Evolutionary conservation across 2,888 invertebrate species (phyloP).

Genomic region (Noctua pronuba): DNA sequence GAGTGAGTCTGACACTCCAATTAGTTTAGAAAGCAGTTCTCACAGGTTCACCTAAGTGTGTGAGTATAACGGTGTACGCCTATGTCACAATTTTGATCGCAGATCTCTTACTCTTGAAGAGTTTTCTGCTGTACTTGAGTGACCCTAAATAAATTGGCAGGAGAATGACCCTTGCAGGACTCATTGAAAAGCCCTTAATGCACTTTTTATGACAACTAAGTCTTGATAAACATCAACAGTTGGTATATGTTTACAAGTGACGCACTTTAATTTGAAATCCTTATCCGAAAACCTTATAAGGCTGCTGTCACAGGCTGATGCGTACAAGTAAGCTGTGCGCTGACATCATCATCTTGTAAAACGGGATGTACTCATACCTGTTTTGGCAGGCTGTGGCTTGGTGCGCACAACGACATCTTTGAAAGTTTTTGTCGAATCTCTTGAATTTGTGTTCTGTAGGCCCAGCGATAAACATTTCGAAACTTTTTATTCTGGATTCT

Average conservation of each 20-base stretch:
- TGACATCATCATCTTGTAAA: conserved; percentile 49
- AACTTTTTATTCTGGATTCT: background rate
- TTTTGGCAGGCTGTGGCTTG: conserved; percentile 27
- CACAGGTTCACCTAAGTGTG: background rate
- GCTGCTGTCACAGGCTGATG: conserved; percentile 6
- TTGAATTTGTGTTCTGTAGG: too few species aligned
- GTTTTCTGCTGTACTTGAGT: background rate
- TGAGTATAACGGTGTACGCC: background rate
- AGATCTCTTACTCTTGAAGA: background rate
- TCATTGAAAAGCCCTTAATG: background rate
- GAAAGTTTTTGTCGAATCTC: background rate
- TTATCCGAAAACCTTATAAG: conserved; percentile 31
- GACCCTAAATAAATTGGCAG: background rate
- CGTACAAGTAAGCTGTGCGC: conserved; percentile 26
- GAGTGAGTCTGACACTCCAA: conserved; percentile 4
- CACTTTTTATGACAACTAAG: background rate
- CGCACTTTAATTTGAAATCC: conserved; percentile 20
- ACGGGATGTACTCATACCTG: conserved; percentile 20
- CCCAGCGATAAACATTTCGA: background rate
- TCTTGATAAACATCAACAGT: background rate
- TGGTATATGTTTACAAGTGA: background rate
- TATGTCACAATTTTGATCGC: background rate
- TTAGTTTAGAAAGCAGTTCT: conserved; percentile 20
- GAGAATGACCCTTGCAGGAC: too few species aligned
- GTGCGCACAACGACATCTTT: background rate